Base-by-base conservation (phyloP, 2,888 invertebrate genomes). In the Oegoconia quadripuncta region DNA sequence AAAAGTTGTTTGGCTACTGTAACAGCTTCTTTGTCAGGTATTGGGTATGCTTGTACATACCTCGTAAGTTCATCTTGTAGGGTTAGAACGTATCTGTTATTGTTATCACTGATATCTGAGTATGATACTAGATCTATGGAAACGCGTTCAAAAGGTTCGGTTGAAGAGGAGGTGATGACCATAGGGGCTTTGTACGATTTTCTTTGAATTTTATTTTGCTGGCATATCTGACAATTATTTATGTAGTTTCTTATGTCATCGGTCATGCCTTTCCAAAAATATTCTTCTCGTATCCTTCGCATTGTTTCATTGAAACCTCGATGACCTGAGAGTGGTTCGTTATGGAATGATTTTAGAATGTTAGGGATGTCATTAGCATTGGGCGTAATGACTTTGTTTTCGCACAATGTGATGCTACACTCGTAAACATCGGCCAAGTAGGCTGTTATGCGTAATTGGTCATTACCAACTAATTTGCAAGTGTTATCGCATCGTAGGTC, bases 41-140 rank as follows among this genome's bases (percentile, higher is more conserved):
- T 64, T 0, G 62, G 52, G 28, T 67, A 65, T 0, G 63, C 62
- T 54, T 63, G 63, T n/a, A n/a, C n/a, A n/a, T n/a, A n/a, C n/a
- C n/a, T n/a, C n/a, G n/a, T n/a, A n/a, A n/a, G n/a, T n/a, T n/a
- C n/a, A n/a, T n/a, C n/a, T n/a, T n/a, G n/a, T n/a, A n/a, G n/a
- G n/a, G n/a, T n/a, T n/a, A n/a, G n/a, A n/a, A n/a, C n/a, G n/a
- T 65, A 62, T 45, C 51, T 63, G 28, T 63, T 63, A 17, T 37
- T 37, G 12, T 56, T 50, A 2, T 52, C 41, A 3, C 48, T 61
- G 1, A 58, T 39, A 7, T 67, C 66, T 3, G 63, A 65, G 31
- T 64, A 66, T 0, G 63, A 64, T 0, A 66, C 64, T 36, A 64
- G 18, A 29, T 66, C 64, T 1, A 64, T 63, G 3, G 62, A 50